Base-by-base conservation (phyloP, 2,113 vertebrate species). In the Podarcis muralis region DNA sequence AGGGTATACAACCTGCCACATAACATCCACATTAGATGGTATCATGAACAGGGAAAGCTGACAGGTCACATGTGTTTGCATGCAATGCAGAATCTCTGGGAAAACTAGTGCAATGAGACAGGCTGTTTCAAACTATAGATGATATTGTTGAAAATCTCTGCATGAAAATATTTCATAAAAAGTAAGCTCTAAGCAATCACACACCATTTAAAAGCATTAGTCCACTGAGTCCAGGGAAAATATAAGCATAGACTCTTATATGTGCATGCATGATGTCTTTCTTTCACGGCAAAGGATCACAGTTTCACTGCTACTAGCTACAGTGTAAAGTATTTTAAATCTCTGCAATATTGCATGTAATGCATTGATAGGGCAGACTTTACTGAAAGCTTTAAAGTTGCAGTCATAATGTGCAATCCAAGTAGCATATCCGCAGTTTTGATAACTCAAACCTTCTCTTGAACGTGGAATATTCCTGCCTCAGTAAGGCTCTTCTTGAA, bases 401-500 rank as follows among this genome's bases (percentile, higher is more conserved):
- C 13, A 84, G 62, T 66, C 69, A 23, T 35, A 27, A 30, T 71
- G 77, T 62, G 37, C 6, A 27, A 53, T 77, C 59, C 40, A 77
- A 77, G 37, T 53, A 77, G 48, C 9, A 48, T 48, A 48, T 71
- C 27, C 77, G 59, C 72, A 68, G 22, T 83, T 88, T 88, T 68
- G 59, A 59, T 48, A 77, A 69, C 37, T 68, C 30, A 69, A 25
- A 7, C 27, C 15, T 1, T 40, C 0, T 88, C 88, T 91, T 90
- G 68, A 5, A 86, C 90, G 68, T 72, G 18, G 72, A 90, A 40
- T 22, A 90, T 91, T 68, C 88, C 65, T 82, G 88, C 90, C 84
- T 94, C 93, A 91, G 84, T 30, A 89, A 12, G 1, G 66, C 87
- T 92, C 25, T 27, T 87, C 74, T 93, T 83, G 91, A 86, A 75